Percentiles rank a stretch among this genome's conserved stretches.
Evolutionary conservation across 2,113 vertebrate genomes (phyloP).

Genomic region (Zosterops japonicus): DNA sequence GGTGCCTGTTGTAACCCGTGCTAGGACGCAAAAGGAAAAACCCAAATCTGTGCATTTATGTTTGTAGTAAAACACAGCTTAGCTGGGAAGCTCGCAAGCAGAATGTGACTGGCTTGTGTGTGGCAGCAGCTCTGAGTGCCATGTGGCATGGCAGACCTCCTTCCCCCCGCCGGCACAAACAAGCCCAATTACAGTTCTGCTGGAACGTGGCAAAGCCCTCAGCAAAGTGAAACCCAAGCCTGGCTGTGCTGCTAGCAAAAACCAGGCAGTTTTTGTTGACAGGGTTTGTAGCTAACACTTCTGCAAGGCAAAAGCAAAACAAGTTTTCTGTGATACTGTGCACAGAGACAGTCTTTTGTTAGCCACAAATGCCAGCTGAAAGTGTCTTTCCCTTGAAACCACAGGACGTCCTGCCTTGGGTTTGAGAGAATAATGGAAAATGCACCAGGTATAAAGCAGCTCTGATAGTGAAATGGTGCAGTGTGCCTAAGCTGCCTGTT

Average conservation of each 20-base stretch:
- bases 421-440: background rate
- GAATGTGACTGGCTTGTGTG: background rate
- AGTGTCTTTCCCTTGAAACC: background rate
- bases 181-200: background rate
- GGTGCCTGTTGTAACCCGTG: background rate
- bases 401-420: background rate
- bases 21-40: no score
- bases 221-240: background rate
- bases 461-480: background rate
- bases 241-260: slow-evolving; percentile 18
- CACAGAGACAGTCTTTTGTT: background rate
- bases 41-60: accelerated
- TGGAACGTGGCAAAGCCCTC: background rate
- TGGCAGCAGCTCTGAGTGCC: background rate
- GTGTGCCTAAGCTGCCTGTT: no score
- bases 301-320: background rate
- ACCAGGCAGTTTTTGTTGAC: slow-evolving; percentile 1
- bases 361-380: background rate
- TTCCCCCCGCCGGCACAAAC: background rate
- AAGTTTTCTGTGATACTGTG: background rate
- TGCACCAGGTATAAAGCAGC: background rate
- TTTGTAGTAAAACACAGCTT: background rate
- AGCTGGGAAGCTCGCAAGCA: background rate
- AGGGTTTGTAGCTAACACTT: background rate
- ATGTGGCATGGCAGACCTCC: background rate